Evolutionary conservation across 2,113 vertebrate genomes (phyloP).

Genomic region (Sceloporus tristichus): DNA sequence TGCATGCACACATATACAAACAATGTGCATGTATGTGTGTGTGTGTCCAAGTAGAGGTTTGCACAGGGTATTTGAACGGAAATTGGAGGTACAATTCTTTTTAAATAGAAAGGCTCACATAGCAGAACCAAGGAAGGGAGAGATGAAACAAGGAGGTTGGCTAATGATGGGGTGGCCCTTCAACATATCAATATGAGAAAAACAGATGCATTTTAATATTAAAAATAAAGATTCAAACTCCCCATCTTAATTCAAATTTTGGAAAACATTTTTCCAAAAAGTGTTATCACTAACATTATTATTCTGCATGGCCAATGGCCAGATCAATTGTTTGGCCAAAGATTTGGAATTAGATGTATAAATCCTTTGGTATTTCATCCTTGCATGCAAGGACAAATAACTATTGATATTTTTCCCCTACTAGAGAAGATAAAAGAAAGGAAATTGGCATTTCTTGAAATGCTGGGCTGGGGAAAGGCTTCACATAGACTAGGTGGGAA

Average conservation of each 20-base stretch:
- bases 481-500: too few species aligned
- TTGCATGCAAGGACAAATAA: too few species aligned
- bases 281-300: not conserved
- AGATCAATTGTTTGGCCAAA: too few species aligned
- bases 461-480: too few species aligned
- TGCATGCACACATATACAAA: not conserved
- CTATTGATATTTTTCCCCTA: too few species aligned
- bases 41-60: constrained; percentile 49
- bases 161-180: not conserved
- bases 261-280: constrained; percentile 40
- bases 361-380: too few species aligned
- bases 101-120: constrained; percentile 36
- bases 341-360: too few species aligned
- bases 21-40: constrained; percentile 58
- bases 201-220: not conserved
- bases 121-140: not conserved
- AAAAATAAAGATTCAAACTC: not conserved
- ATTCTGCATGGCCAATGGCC: too few species aligned
- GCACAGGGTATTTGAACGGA: constrained; percentile 18
- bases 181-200: too few species aligned
- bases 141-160: constrained; percentile 20
- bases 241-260: constrained; percentile 49
- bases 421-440: too few species aligned
- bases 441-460: too few species aligned
- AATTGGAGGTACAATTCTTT: constrained; percentile 22